A percentile compares a stretch with the other conserved stretches of the same genome.
phyloP scores from a whole-genome alignment of 1,140 invertebrate species.

The Ceratina calcarata region DNA sequence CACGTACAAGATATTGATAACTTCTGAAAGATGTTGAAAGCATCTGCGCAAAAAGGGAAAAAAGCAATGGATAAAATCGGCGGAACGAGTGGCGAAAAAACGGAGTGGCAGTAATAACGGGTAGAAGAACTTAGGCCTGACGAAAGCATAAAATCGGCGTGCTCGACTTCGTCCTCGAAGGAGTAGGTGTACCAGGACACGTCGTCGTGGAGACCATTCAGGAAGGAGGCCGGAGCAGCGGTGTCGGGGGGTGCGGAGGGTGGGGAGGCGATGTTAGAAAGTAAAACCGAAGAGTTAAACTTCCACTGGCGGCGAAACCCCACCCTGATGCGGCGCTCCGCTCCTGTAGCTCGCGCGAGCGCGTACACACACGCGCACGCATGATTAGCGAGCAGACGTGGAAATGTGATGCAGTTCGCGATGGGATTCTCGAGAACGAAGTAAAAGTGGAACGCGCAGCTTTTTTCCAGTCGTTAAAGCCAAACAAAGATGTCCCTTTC shows the following conservation, averaged over 20 bases:
- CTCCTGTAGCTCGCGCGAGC: conserved; percentile 45
- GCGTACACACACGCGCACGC: conserved; percentile 42
- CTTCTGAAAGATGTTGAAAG: neutral
- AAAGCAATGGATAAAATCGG: conserved; percentile 33
- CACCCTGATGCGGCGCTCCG: conserved; percentile 66
- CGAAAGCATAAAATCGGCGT: conserved; percentile 48
- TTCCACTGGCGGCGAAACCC: conserved; percentile 60
- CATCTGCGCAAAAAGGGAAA: conserved; percentile 11
- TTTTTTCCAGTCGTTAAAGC: neutral
- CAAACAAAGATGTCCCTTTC: neutral
- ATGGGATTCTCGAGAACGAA: conserved; percentile 50
- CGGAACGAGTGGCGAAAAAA: conserved; percentile 5
- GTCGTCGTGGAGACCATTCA: conserved; percentile 58
- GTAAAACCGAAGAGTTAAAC: conserved; percentile 72
- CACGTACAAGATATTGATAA: neutral
- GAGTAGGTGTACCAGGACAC: conserved; percentile 64
- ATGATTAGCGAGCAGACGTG: conserved; percentile 55
- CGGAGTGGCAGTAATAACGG: neutral
- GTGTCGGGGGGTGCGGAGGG: neutral
- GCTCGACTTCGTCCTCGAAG: conserved; percentile 45
- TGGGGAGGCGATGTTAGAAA: conserved; percentile 66
- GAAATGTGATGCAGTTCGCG: conserved; percentile 41
- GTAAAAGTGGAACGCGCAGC: conserved; percentile 58
- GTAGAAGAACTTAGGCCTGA: neutral
- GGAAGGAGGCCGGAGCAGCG: conserved; percentile 46